phyloP scores from a whole-genome alignment of 1,140 invertebrate species.

The Pectinophora gossypiella region DNA sequence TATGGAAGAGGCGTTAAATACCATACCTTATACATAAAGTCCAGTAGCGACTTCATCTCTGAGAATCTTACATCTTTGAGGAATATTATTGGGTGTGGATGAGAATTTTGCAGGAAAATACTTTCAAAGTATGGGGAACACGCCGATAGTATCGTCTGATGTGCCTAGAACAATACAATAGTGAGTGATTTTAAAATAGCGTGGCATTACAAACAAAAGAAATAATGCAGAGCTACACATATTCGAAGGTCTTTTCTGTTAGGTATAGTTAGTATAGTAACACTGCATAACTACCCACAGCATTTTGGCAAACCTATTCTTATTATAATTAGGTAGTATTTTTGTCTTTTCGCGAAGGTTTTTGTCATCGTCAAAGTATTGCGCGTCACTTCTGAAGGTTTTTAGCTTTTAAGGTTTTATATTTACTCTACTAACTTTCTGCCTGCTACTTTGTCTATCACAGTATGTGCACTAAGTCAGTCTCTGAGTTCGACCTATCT shows the following conservation, averaged over 20 bases:
- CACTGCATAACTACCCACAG: constrained; percentile 28
- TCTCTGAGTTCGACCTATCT: too few species aligned
- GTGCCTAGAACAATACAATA: constrained; percentile 78
- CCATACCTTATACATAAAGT: constrained; percentile 90
- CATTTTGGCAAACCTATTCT: constrained; percentile 45
- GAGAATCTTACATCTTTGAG: constrained; percentile 91
- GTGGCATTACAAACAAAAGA: constrained; percentile 16
- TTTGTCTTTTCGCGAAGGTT: constrained; percentile 7
- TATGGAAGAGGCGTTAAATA: neutral
- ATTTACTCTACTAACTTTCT: too few species aligned
- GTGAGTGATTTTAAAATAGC: constrained; percentile 2
- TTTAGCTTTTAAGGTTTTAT: too few species aligned
- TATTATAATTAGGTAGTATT: constrained; percentile 44
- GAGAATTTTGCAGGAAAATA: constrained; percentile 92
- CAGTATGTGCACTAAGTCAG: too few species aligned
- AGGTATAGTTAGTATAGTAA: constrained; percentile 12
- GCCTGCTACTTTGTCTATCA: too few species aligned
- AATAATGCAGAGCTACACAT: constrained; percentile 29
- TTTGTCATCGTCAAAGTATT: neutral
- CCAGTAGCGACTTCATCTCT: constrained; percentile 90
- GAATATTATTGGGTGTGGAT: constrained; percentile 94
- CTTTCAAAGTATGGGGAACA: constrained; percentile 97
- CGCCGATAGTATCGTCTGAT: constrained; percentile 94
- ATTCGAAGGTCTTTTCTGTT: constrained; percentile 48
- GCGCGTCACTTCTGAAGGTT: too few species aligned